These are phyloP conservation scores for Petrocephalus zakoni DNA, from an alignment of 2,113 vertebrate genomes.

Conservation along the genomic window DNA sequence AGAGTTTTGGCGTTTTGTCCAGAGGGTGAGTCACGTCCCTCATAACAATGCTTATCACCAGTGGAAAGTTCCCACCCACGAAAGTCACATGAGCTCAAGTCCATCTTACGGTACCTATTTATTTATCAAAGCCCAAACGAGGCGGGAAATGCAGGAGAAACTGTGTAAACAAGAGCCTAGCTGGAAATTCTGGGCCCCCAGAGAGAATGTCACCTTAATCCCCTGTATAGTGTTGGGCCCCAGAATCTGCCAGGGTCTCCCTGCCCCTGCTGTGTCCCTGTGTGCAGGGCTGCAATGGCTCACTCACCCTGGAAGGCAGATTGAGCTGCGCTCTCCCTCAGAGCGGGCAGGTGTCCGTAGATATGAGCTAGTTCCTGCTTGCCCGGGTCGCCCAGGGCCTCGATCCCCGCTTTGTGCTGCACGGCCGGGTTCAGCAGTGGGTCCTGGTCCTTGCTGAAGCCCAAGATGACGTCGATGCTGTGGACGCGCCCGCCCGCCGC, in stretches of 20 bases:
- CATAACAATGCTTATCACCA: too few species aligned
- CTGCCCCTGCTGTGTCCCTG: background rate
- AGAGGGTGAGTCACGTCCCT: too few species aligned
- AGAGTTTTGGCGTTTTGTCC: too few species aligned
- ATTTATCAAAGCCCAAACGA: background rate
- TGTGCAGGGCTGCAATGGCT: background rate
- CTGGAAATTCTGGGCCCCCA: background rate
- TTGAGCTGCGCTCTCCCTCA: constrained; percentile 40
- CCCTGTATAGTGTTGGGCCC: background rate
- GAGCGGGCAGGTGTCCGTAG: constrained; percentile 43
- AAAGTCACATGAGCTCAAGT: background rate
- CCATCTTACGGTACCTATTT: background rate
- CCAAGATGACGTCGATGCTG: constrained; percentile 72
- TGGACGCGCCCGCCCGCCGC: constrained; percentile 57
- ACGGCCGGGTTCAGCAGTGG: constrained; percentile 49
- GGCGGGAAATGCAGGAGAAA: background rate
- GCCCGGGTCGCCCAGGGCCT: constrained; percentile 40
- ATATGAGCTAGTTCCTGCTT: constrained; percentile 36
- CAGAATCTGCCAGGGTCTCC: background rate
- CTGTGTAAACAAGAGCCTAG: background rate
- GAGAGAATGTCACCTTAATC: background rate
- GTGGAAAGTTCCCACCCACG: too few species aligned
- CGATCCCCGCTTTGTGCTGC: constrained; percentile 45
- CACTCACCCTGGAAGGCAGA: constrained; percentile 56
- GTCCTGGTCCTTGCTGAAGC: constrained; percentile 69